Conservation (phyloP, 2,888 invertebrate species). For the Metacarcinus magister region DNA sequence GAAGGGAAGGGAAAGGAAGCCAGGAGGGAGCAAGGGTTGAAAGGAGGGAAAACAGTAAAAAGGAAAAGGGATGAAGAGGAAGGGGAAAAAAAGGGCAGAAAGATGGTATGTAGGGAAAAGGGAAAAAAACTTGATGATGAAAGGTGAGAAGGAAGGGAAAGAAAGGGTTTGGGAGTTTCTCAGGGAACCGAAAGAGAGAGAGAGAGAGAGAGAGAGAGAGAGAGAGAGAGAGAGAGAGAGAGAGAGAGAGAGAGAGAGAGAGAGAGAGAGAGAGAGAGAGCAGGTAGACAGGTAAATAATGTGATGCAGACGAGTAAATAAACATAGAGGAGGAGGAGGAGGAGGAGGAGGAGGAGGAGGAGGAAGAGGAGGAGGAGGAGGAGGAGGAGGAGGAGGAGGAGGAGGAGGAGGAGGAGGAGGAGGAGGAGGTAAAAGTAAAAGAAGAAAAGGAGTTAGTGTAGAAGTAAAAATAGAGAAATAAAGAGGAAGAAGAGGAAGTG, state of each 20-base stretch:
- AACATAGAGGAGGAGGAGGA: not conserved
- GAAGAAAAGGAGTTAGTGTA: not conserved
- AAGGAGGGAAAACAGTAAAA: not conserved
- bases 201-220: not conserved
- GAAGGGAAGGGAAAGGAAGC: not conserved
- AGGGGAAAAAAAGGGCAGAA: not conserved
- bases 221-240: conserved; percentile 52
- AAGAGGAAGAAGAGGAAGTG: not conserved
- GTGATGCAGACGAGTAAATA: not conserved
- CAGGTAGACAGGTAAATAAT: not conserved
- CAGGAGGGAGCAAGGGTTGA: not conserved
- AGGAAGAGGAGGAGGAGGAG: not conserved
- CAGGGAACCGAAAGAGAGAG: not conserved
- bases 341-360: not conserved
- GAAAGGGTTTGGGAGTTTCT: not conserved
- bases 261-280: conserved; percentile 58
- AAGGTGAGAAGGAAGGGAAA: not conserved
- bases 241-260: conserved; percentile 63
- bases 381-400: not conserved
- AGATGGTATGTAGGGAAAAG: not conserved
- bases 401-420: not conserved
- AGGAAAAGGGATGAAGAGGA: not conserved
- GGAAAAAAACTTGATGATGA: not conserved
- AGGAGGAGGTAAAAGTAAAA: not conserved
- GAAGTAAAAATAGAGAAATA: not conserved